Evolutionary conservation across 2,113 vertebrate genomes (phyloP).

Genomic region (Peromyscus californicus): DNA sequence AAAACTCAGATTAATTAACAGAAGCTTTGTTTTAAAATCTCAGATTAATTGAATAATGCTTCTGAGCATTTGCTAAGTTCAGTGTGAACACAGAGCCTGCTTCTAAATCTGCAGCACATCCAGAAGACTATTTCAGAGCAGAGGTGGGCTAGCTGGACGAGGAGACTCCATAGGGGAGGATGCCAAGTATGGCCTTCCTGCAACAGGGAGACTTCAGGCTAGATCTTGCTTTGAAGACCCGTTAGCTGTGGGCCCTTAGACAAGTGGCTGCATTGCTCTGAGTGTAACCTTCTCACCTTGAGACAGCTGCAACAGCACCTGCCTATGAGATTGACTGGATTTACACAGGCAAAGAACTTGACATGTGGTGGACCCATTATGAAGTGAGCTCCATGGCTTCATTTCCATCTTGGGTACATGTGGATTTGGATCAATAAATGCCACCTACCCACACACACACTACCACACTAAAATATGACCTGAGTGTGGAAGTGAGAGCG

Average conservation of each 20-base stretch:
- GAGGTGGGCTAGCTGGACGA: neutral
- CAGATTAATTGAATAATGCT: neutral
- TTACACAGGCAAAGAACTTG: neutral
- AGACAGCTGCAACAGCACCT: neutral
- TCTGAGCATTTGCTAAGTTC: neutral
- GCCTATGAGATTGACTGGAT: neutral
- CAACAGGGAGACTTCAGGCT: neutral
- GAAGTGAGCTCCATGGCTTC: neutral
- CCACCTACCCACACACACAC: neutral
- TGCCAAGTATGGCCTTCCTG: neutral
- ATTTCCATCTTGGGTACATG: neutral
- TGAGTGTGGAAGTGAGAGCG: neutral
- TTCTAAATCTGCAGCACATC: neutral
- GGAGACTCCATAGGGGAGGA: neutral
- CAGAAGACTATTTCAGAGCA: neutral
- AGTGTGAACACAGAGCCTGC: neutral
- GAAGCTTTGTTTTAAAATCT: neutral
- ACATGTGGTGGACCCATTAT: neutral
- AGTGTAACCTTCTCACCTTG: neutral
- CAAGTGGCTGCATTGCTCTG: neutral
- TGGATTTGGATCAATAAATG: neutral
- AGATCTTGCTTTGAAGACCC: neutral
- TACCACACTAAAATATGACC: neutral
- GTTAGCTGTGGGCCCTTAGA: neutral
- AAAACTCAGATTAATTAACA: neutral